phyloP scores from a whole-genome alignment of 92 coral and sea anemone genomes.

The Phymanthus crucifer region DNA sequence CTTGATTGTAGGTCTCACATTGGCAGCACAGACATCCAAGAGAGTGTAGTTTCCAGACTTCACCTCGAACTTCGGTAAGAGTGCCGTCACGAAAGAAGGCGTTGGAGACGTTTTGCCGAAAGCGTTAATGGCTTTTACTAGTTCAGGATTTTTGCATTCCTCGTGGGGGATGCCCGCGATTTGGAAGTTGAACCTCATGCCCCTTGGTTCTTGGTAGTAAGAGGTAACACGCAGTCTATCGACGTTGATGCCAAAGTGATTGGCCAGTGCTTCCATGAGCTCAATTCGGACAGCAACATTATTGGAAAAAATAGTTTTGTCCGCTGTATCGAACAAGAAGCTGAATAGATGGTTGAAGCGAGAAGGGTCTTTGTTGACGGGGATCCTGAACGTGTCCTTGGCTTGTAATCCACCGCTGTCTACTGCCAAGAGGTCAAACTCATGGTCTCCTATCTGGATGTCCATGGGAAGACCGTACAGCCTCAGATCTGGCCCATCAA shows the following conservation, averaged over 20 bases:
- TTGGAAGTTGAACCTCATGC: constrained; percentile 53
- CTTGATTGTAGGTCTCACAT: constrained; percentile 20
- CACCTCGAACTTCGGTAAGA: constrained; percentile 62
- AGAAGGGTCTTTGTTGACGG: constrained; percentile 40
- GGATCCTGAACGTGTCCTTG: constrained; percentile 43
- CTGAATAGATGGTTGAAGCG: constrained; percentile 61
- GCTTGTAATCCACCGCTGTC: constrained; percentile 63
- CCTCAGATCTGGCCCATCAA: constrained; percentile 36
- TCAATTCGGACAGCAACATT: constrained; percentile 45
- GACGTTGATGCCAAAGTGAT: constrained; percentile 54
- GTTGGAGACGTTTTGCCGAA: constrained; percentile 40
- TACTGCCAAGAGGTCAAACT: constrained; percentile 60
- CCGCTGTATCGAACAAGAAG: constrained; percentile 37
- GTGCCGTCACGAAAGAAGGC: constrained; percentile 42
- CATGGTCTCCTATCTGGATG: constrained; percentile 35
- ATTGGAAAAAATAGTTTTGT: constrained; percentile 35
- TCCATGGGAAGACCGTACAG: constrained; percentile 57
- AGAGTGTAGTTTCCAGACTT: constrained; percentile 49
- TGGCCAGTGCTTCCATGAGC: constrained; percentile 57
- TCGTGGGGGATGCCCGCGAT: constrained; percentile 58
- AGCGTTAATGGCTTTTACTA: constrained; percentile 25
- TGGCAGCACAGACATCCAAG: constrained; percentile 40
- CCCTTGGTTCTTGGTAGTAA: constrained; percentile 30
- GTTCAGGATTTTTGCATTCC: constrained; percentile 45
- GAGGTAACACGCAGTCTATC: constrained; percentile 50